A percentile compares a stretch with the other conserved stretches of the same genome.
These are phyloP conservation scores for Tympanoctomys barrerae DNA, from an alignment of 2,797 vertebrate species.

Conservation along the genomic window DNA sequence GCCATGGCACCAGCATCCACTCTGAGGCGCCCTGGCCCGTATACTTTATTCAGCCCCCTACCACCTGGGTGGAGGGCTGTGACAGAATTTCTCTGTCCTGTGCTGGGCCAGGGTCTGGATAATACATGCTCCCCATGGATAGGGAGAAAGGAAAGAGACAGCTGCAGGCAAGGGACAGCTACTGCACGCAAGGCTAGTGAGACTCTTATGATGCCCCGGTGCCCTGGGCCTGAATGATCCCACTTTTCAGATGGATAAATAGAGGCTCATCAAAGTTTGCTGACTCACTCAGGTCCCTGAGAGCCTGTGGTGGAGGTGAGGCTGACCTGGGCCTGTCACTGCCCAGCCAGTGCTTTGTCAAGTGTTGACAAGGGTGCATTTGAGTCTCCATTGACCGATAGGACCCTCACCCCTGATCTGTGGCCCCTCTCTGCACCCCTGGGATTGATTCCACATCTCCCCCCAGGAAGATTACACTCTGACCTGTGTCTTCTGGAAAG, in stretches of 20 bases:
- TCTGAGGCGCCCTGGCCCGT: background rate
- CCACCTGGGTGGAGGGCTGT: background rate
- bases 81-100: background rate
- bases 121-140: rapidly evolving
- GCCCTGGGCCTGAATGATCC: background rate
- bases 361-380: background rate
- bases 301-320: background rate
- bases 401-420: background rate
- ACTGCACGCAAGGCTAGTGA: rapidly evolving
- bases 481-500: conserved; percentile 85
- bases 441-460: background rate
- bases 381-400: background rate
- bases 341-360: background rate
- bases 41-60: background rate
- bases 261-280: background rate
- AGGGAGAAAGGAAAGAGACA: background rate
- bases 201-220: background rate
- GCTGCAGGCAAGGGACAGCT: background rate
- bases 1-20: background rate
- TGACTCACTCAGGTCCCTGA: background rate
- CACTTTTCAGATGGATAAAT: conserved; percentile 17
- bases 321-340: background rate
- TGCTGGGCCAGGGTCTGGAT: background rate
- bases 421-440: background rate
- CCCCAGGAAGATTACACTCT: conserved; percentile 69